Evolutionary conservation across 2,113 vertebrate species (phyloP).

Genomic region (Austrofundulus limnaeus): DNA sequence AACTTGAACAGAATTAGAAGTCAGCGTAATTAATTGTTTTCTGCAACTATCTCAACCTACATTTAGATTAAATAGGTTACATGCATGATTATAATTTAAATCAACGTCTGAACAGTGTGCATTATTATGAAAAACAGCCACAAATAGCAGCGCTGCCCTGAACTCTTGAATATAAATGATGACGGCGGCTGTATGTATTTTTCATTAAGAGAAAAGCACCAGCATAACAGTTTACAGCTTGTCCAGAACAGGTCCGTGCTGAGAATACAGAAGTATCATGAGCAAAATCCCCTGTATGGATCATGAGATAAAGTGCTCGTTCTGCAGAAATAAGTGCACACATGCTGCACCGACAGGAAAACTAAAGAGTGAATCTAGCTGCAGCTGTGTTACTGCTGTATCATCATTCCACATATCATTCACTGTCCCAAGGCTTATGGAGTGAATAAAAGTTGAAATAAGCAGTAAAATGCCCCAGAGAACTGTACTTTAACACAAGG

Average conservation of each 20-base stretch:
- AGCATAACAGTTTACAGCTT: not conserved
- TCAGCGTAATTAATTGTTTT: slow-evolving; percentile 30
- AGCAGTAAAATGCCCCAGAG: slow-evolving; percentile 16
- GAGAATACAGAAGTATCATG: not conserved
- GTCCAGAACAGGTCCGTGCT: too few species aligned
- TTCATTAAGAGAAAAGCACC: not conserved
- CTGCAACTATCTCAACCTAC: slow-evolving; percentile 18
- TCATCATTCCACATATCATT: slow-evolving; percentile 44
- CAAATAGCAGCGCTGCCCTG: not conserved
- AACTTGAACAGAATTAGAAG: slow-evolving; percentile 27
- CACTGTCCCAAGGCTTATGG: slow-evolving; percentile 25
- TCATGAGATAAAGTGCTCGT: not conserved
- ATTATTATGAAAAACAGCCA: not conserved
- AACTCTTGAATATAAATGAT: not conserved
- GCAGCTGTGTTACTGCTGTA: slow-evolving; percentile 21
- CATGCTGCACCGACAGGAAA: not conserved
- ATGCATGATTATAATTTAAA: not conserved
- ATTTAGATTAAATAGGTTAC: slow-evolving; percentile 12
- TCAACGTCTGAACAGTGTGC: not conserved
- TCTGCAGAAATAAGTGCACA: slow-evolving; percentile 6
- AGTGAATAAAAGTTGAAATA: slow-evolving; percentile 31
- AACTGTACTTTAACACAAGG: slow-evolving; percentile 38
- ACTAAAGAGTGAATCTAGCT: slow-evolving; percentile 14
- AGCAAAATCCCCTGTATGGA: not conserved
- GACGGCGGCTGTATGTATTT: not conserved